Evolutionary conservation across 2,113 vertebrate genomes (phyloP).

Genomic region (Vireo altiloquus): DNA sequence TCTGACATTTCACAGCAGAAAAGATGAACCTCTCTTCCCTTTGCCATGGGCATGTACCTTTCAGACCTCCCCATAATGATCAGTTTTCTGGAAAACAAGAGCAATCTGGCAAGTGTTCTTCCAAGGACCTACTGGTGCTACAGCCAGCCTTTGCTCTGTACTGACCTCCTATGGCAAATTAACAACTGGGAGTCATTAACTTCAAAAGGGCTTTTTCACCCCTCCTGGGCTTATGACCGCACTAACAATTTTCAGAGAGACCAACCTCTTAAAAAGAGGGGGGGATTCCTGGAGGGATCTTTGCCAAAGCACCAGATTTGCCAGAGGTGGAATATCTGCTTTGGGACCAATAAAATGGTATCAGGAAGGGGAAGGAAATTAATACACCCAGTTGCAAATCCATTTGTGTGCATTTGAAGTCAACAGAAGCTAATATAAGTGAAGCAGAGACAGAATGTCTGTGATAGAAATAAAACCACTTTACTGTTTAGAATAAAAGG

Average conservation of each 20-base stretch:
- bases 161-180: conserved; percentile 28
- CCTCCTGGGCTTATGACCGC: not conserved
- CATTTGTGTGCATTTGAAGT: not conserved
- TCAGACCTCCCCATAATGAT: not conserved
- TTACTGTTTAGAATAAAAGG: conserved; percentile 86
- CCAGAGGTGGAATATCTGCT: not conserved
- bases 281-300: not conserved
- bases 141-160: not conserved
- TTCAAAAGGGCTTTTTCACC: not conserved
- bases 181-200: not conserved
- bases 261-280: not conserved
- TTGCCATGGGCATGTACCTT: not conserved
- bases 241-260: not conserved
- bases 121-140: not conserved
- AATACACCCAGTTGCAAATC: not conserved
- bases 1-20: not conserved
- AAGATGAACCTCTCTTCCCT: not conserved
- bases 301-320: not conserved
- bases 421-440: conserved; percentile 24
- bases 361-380: not conserved
- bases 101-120: not conserved
- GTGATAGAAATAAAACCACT: conserved; percentile 85
- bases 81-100: not conserved
- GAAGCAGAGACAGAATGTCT: conserved; percentile 57
- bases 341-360: not conserved